A percentile compares a stretch with the other conserved stretches of the same genome.
Conservation (phyloP, 1,140 invertebrate genomes). For the Anagrus nilaparvatae region DNA sequence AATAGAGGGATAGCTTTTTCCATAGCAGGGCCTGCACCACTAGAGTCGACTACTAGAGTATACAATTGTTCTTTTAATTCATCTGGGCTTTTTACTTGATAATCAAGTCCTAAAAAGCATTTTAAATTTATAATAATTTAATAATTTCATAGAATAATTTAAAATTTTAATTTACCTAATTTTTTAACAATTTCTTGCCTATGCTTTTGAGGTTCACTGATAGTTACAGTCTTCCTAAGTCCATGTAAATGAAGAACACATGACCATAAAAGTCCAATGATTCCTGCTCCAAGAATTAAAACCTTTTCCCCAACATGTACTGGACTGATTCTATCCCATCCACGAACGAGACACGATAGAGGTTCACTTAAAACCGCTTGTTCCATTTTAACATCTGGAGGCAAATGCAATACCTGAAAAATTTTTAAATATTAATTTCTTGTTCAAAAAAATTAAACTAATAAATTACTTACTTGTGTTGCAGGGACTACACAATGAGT, state of each 20-base stretch:
- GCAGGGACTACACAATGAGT: constrained; percentile 50
- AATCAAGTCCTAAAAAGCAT: constrained; percentile 49
- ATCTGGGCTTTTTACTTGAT: constrained; percentile 43
- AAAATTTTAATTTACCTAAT: constrained; percentile 46
- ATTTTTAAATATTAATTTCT: background rate
- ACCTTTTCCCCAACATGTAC: constrained; percentile 48
- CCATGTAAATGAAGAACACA: constrained; percentile 53
- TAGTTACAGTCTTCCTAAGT: constrained; percentile 49
- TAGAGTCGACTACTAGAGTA: constrained; percentile 57
- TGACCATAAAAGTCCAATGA: constrained; percentile 58
- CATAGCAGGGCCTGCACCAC: constrained; percentile 48
- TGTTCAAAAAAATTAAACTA: background rate
- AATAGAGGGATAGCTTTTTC: constrained; percentile 42
- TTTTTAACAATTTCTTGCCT: constrained; percentile 44
- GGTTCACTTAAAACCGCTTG: constrained; percentile 53
- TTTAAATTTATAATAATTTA: too few relatives aligned
- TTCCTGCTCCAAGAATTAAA: constrained; percentile 55
- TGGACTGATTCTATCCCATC: constrained; percentile 49
- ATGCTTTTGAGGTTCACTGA: constrained; percentile 50
- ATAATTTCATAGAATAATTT: too few relatives aligned
- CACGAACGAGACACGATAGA: constrained; percentile 55
- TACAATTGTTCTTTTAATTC: constrained; percentile 43
- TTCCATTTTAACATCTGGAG: constrained; percentile 24
- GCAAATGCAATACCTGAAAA: constrained; percentile 26
- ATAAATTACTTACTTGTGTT: constrained; percentile 38